Evolutionary conservation across 2,113 vertebrate species (phyloP), one percentile per base, ranked within the genome.

Genomic region (Rattus rattus): DNA sequence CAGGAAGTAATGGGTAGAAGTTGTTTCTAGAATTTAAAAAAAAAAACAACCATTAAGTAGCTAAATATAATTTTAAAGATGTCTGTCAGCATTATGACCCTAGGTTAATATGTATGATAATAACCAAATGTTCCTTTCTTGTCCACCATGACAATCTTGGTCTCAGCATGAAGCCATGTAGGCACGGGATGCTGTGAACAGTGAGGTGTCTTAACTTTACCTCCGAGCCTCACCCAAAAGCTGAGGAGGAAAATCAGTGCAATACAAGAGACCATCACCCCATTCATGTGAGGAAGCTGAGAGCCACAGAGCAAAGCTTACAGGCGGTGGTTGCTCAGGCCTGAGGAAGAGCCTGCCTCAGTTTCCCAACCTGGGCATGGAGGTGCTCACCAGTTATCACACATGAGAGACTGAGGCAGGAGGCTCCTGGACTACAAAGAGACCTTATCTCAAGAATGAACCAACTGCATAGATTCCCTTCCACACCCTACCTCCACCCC

Each of bases 171-270:
- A 94, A 54, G 19, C 26, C 43, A 28, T 36, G 5, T 65, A 76
- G 73, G 76, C 49, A 26, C n/a, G 49, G n/a, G 70, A 43, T 88
- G 52, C 81, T 91, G 63, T 72, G 30, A 47, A 22, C n/a, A 61
- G n/a, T 76, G n/a, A 39, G 65, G 33, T 54, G n/a, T 83, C 87
- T 84, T 89, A 61, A 76, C 72, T 96, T 91, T 86, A 54, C n/a
- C 52, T 92, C 75, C 5, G 54, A 69, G 24, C 92, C 67, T 90
- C n/a, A 90, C 19, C 61, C 56, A 86, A 77, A 81, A 49, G 36
- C 67, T 67, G 52, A 75, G n/a, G 5, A 26, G 91, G 7, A 70
- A 72, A 92, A 85, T 79, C 61, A 54, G 39, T 12, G 93, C n/a
- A 81, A 65, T 84, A 75, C 47, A 76, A 14, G 54, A 30, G 17